Conservation (phyloP, 2,797 vertebrate species). For the Peromyscus nudipes region DNA sequence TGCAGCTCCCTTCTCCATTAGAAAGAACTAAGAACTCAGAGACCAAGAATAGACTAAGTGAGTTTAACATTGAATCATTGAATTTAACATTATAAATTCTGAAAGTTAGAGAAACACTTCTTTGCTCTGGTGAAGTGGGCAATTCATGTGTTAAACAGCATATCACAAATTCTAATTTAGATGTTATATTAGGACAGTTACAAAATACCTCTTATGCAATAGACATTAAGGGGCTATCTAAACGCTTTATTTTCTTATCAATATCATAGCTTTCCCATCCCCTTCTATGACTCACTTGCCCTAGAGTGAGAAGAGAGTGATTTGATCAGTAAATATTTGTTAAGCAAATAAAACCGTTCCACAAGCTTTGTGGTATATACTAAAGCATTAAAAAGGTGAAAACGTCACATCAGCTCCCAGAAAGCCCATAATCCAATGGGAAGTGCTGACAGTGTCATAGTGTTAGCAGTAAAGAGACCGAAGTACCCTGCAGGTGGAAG, state of each 20-base stretch:
- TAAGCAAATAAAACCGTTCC: background rate
- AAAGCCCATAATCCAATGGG: background rate
- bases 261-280: conserved; percentile 23
- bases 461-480: background rate
- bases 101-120: conserved; percentile 30
- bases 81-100: conserved; percentile 48
- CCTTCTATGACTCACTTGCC: background rate
- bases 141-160: conserved; percentile 7
- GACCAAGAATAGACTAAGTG: background rate
- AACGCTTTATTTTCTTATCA: background rate
- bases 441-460: background rate
- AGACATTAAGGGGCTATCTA: conserved; percentile 2
- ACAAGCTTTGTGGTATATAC: background rate
- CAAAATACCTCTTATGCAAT: conserved; percentile 62
- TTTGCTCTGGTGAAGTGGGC: background rate
- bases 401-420: background rate
- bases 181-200: conserved; percentile 63
- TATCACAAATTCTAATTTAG: conserved; percentile 63
- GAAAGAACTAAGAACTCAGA: conserved; percentile 39
- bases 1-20: fast-evolving
- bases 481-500: background rate
- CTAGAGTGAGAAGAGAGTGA: background rate
- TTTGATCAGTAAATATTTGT: conserved; percentile 25
- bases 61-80: background rate
- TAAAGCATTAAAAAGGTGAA: conserved; percentile 44